Evolutionary conservation across 2,113 vertebrate genomes (phyloP).

Genomic region (Microcebus griseorufus): DNA sequence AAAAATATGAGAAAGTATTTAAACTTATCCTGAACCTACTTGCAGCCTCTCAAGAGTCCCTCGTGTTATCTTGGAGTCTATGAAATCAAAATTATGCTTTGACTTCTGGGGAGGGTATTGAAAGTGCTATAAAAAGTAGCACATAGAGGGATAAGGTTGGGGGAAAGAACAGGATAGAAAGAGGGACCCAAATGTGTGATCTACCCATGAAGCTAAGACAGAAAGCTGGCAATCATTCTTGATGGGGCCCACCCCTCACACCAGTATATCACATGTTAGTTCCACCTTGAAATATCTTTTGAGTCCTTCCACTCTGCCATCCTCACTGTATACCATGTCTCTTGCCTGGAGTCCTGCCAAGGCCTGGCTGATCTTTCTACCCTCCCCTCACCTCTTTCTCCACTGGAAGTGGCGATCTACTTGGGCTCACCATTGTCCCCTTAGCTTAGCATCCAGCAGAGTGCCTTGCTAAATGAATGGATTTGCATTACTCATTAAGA

Average conservation of each 20-base stretch:
- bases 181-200: background rate
- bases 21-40: background rate
- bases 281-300: background rate
- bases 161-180: background rate
- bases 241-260: background rate
- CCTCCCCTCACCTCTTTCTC: background rate
- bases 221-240: background rate
- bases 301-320: background rate
- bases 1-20: background rate
- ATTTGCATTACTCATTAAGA: background rate
- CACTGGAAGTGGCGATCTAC: background rate
- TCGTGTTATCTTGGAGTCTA: background rate
- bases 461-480: background rate
- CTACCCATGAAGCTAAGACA: background rate
- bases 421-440: background rate
- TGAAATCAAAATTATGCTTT: background rate
- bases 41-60: background rate
- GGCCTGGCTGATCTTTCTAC: background rate
- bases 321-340: background rate
- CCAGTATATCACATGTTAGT: background rate
- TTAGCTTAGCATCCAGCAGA: background rate
- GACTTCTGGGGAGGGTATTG: background rate
- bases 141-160: background rate
- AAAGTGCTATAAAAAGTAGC: background rate
- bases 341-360: background rate